Base-by-base conservation (phyloP, 92 coral and sea anemone genomes). In the Heteractis magnifica region DNA sequence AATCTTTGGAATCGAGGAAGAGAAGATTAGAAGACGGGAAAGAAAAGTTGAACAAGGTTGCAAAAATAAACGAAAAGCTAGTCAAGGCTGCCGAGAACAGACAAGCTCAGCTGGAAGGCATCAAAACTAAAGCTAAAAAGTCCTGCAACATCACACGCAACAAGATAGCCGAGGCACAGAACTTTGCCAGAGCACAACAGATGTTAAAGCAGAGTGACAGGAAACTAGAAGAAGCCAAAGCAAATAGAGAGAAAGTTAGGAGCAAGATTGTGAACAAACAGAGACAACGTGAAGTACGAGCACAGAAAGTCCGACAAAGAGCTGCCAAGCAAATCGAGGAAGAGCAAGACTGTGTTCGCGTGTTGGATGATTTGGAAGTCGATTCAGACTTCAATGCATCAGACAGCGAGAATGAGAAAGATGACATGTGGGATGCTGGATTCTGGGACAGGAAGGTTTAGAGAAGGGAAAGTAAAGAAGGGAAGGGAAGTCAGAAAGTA, bases 61-160 rank as follows among this genome's bases (percentile, higher is more conserved):
- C 75, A 71, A 44, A 16, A 71, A 71, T 71, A 71, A 44, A 7
- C 75, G 75, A 71, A 21, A 71, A 71, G 75, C 50, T 23, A 8
- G 48, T 0, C 50, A 71, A 71, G 75, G 75, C 75, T 19, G 18
- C 34, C 4, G 75, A 71, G 48, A 71, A 71, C 75, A 71, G 75
- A 71, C 75, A 71, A 23, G 15, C 44, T 23, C 75, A 71, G 75
- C 75, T 71, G 41, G 75, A 71, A 12, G 48, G 75, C 50, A 19
- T 71, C 34, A 71, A 71, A 71, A 71, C 75, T 23, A 44, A 23
- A 71, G 75, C 75, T 9, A 71, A 71, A 23, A 71, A 71, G 48
- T 71, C 75, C 75, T 71, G 19, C 75, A 44, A 44, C 44, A 71
- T 10, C 0, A 21, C 75, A 71, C 75, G 75, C 48, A 71, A 23